Percentiles rank a stretch among this genome's conserved stretches.
phyloP scores from a whole-genome alignment of 1,140 invertebrate species.

The Bombus picipes region DNA sequence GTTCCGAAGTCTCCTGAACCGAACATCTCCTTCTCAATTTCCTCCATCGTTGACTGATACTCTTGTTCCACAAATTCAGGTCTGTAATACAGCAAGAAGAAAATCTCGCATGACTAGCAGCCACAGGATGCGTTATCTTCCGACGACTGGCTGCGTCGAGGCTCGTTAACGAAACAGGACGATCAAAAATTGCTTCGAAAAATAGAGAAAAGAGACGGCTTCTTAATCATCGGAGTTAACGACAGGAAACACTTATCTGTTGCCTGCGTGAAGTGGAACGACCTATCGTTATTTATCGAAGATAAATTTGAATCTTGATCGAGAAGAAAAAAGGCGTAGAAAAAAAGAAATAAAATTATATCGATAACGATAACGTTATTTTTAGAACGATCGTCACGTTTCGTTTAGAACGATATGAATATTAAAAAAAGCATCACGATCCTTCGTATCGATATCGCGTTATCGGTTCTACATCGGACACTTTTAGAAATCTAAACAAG shows the following conservation, averaged over 20 bases:
- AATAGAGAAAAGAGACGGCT: not conserved
- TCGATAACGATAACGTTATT: not conserved
- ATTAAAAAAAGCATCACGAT: not conserved
- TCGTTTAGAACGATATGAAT: not conserved
- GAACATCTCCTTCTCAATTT: constrained; percentile 87
- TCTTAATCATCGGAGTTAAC: constrained; percentile 47
- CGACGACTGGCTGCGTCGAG: not conserved
- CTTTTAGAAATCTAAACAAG: no score
- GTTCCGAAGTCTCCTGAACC: constrained; percentile 83
- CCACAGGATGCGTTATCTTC: constrained; percentile 5
- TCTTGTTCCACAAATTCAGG: constrained; percentile 88
- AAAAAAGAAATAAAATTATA: constrained; percentile 24
- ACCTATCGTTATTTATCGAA: constrained; percentile 49
- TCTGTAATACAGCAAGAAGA: constrained; percentile 82
- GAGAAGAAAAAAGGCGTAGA: constrained; percentile 6
- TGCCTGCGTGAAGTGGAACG: constrained; percentile 45
- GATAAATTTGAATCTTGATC: constrained; percentile 47
- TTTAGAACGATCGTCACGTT: not conserved
- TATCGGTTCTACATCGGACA: not conserved
- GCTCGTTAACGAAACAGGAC: constrained; percentile 17
- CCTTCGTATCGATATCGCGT: not conserved
- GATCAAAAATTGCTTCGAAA: not conserved
- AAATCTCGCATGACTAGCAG: constrained; percentile 1
- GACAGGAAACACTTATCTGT: constrained; percentile 62
- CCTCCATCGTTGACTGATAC: constrained; percentile 88